phyloP scores from a whole-genome alignment of 2,113 vertebrate genomes.

The Eurypyga helias region DNA sequence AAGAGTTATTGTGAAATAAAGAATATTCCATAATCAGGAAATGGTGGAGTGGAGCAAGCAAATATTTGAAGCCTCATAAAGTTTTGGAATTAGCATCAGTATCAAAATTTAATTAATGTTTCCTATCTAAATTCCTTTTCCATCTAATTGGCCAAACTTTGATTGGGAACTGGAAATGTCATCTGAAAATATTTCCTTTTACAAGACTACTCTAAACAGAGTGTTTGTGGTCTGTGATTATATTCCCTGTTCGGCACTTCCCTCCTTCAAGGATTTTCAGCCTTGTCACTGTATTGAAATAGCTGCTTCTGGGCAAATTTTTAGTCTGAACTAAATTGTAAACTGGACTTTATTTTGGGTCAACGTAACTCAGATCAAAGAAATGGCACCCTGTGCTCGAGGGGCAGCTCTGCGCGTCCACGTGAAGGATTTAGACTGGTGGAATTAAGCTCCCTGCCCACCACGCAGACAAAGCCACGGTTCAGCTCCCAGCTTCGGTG shows the following conservation, averaged over 20 bases:
- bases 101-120: slow-evolving; percentile 25
- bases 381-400: neutral
- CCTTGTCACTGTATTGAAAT: neutral
- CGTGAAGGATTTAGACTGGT: neutral
- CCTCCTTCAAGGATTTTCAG: neutral
- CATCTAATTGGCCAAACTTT: slow-evolving; percentile 40
- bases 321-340: neutral
- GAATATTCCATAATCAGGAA: slow-evolving; percentile 36
- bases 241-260: neutral
- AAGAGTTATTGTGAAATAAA: slow-evolving; percentile 16
- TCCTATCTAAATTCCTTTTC: slow-evolving; percentile 50
- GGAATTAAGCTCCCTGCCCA: neutral
- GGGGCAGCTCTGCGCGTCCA: neutral
- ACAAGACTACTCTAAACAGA: neutral
- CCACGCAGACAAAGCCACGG: neutral
- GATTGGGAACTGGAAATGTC: slow-evolving; percentile 42
- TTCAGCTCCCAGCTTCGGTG: slow-evolving; percentile 7
- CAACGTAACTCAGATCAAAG: rapidly evolving
- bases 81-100: neutral
- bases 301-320: neutral
- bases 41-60: neutral
- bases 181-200: slow-evolving; percentile 41
- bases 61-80: neutral
- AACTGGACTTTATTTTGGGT: neutral
- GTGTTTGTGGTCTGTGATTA: neutral